phyloP scores from a whole-genome alignment of 2,113 vertebrate genomes.

The Nycticorax nycticorax region DNA sequence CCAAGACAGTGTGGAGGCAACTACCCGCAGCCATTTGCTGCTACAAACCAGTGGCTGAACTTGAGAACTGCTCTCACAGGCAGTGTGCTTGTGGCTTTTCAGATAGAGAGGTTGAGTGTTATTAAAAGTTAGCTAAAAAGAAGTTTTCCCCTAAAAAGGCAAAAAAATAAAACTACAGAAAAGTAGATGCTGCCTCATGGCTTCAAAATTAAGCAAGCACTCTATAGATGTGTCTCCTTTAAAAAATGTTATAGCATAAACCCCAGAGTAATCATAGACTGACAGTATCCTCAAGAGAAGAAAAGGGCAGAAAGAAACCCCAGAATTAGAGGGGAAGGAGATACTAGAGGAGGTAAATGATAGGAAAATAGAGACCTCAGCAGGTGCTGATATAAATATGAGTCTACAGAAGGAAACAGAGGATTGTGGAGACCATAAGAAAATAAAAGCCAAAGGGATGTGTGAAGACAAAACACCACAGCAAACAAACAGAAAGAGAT shows the following conservation, averaged over 20 bases:
- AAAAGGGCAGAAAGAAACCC: background rate
- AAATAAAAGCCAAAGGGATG: background rate
- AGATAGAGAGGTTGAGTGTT: background rate
- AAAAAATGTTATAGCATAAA: background rate
- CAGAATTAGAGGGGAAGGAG: background rate
- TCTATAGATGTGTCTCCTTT: background rate
- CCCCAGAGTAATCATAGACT: background rate
- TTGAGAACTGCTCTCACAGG: background rate
- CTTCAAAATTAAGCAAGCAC: background rate
- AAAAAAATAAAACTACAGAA: background rate
- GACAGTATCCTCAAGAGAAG: background rate
- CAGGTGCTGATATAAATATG: background rate
- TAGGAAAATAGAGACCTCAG: background rate
- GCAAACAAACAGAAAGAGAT: background rate
- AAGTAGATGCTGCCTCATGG: background rate
- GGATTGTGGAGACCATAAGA: accelerated
- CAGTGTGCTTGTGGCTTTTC: background rate
- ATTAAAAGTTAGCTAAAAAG: background rate
- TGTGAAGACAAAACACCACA: background rate
- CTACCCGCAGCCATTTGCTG: background rate
- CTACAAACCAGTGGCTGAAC: background rate
- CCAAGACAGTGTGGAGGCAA: background rate
- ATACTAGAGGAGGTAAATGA: background rate
- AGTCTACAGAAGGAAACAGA: background rate
- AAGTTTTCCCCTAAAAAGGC: background rate